These are phyloP conservation scores for Centropristis striata DNA, from an alignment of 2,113 vertebrate genomes.

Conservation along the genomic window DNA sequence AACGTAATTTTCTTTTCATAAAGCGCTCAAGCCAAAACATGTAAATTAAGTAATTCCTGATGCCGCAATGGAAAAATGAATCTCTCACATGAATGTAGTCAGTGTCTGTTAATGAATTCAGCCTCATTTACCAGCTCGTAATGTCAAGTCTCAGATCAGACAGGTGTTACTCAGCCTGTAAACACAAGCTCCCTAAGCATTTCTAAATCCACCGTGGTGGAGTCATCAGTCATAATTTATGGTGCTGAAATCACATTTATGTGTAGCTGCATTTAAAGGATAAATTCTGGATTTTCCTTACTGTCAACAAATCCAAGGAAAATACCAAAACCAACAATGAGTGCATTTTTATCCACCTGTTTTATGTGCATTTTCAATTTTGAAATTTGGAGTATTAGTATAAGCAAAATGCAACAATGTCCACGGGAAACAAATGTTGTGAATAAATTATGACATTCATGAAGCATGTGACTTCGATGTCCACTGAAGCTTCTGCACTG, in stretches of 20 bases:
- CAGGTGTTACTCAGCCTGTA: constrained; percentile 58
- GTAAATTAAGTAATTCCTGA: constrained; percentile 65
- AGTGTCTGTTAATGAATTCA: constrained; percentile 75
- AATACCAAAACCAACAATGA: background rate
- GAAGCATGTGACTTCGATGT: too few species aligned
- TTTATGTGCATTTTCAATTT: too few species aligned
- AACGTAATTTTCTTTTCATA: constrained; percentile 67
- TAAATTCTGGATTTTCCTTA: background rate
- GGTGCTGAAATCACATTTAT: background rate
- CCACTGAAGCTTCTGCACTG: too few species aligned
- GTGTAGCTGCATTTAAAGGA: background rate
- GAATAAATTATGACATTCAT: too few species aligned
- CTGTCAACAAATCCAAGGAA: constrained; percentile 13
- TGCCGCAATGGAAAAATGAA: constrained; percentile 70
- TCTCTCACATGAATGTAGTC: constrained; percentile 66
- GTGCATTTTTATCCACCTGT: too few species aligned
- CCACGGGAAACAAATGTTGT: too few species aligned
- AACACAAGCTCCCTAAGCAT: constrained; percentile 44
- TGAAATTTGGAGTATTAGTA: too few species aligned
- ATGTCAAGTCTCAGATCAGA: constrained; percentile 39
- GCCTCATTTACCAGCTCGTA: constrained; percentile 64
- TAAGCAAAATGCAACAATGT: too few species aligned
- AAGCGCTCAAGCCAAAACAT: constrained; percentile 43
- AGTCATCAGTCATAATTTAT: constrained; percentile 26
- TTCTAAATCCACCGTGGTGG: constrained; percentile 25